Base-by-base conservation (phyloP, 2,888 invertebrate species). In the Chymomyza fuscimana region DNA sequence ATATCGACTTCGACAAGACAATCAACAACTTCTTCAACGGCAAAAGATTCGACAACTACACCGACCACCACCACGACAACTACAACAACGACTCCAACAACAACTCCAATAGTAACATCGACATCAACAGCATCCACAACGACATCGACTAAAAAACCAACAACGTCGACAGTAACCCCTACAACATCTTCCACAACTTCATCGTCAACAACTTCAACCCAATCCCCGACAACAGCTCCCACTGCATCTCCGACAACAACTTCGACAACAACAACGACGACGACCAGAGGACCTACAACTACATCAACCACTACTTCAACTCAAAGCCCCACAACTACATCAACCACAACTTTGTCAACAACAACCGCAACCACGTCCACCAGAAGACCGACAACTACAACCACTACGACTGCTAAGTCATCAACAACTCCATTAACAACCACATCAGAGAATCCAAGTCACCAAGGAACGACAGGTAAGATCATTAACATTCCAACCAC, bases 281-380 rank as follows among this genome's bases (percentile, higher is more conserved):
- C 61, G 40, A 62, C 65, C 15, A 52, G n/a, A 12, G 69, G 65
- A 1, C 63, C 63, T 1, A 54, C 22, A 54, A n/a, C 4, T 16
- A 16, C 54, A 54, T 9, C 19, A 3, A 54, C 54, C 4, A 54
- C 54, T 54, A 54, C 7, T 19, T 54, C 22, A 54, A 54, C 16
- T 15, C 0, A 9, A 12, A 4, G 22, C 10, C 25, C 40, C 15
- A 29, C 52, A 51, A 65, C 71, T 15, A 64, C 70, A 69, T 10
- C 16, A 22, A 46, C 12, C 12, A 46, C 12, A 12, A 46, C 40
- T 46, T 19, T n/a, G 58, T 66, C 62, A 77, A 73, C 52, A 70
- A 10, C 60, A 52, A 36, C 15, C 36, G 50, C 69, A 15, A 50
- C 64, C 6, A 54, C 46, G n/a, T n/a, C 50, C 16, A 9, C 69